Base-by-base conservation (phyloP, 2,888 invertebrate species). In the Machimus rusticus region DNA sequence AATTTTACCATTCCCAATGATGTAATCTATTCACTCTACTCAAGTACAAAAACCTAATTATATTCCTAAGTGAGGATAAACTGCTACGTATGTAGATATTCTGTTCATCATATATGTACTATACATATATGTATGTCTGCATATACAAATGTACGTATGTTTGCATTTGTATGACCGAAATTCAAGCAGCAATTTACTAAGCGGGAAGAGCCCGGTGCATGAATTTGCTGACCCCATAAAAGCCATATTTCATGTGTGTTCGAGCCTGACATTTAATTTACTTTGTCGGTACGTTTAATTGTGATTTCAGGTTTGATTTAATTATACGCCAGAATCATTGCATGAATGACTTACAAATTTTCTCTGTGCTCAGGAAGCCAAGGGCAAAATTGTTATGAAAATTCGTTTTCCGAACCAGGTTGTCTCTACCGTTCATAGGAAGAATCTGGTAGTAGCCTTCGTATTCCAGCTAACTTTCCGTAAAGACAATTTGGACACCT, bases 291-390 rank as follows among this genome's bases (percentile, higher is more conserved):
- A 55, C 55, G 81, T 55, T 81, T 81, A 81, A 81, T 81, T 81
- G 81, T 81, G 81, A 81, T 81, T 81, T 81, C 81, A 51, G 81
- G 55, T 81, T 81, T 81, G 81, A 81, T 81, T 81, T 23, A 81
- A 81, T 81, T 81, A 81, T 55, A 81, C 55, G 31, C 34, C 16
- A 34, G 55, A 81, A 81, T 81, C 55, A 28, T 81, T 81, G n/a
- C 81, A 81, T 55, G 81, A 81, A 55, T 81, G 51, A 51, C 51
- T 51, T 51, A 51, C n/a, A n/a, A 16, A 51, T n/a, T n/a, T n/a
- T n/a, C 19, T 51, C n/a, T 51, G 19, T 19, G n/a, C 19, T n/a
- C n/a, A 51, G n/a, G 51, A 51, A n/a, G 8, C n/a, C 51, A 51
- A 19, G 51, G 51, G 51, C 51, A 51, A 19, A 51, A 51, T 51